phyloP scores from a whole-genome alignment of 2,113 vertebrate species.

The Phrynosoma platyrhinos region DNA sequence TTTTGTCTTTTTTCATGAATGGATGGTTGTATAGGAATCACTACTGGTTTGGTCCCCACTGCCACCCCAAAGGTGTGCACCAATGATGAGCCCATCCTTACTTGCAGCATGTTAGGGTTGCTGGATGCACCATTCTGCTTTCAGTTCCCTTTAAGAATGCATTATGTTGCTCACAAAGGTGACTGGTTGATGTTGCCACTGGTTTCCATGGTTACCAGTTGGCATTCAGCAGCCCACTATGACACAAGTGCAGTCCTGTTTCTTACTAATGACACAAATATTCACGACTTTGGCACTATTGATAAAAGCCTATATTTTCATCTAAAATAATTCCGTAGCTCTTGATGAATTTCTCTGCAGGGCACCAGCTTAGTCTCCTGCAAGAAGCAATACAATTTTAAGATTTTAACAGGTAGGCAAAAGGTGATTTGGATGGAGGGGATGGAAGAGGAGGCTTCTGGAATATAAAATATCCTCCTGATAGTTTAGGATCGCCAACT shows the following conservation, averaged over 20 bases:
- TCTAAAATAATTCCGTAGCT: slow-evolving; percentile 1
- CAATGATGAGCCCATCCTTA: slow-evolving; percentile 4
- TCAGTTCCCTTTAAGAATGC: slow-evolving; percentile 9
- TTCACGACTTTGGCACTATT: slow-evolving; percentile 5
- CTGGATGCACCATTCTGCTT: neutral
- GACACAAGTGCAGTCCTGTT: slow-evolving; percentile 4
- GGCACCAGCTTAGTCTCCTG: neutral
- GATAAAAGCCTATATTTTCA: slow-evolving; percentile 18
- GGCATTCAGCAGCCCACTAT: neutral
- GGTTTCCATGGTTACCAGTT: slow-evolving; percentile 42
- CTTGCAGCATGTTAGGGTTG: neutral
- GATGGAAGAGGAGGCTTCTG: neutral
- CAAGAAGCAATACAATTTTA: neutral
- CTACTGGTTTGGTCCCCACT: neutral
- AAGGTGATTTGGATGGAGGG: neutral
- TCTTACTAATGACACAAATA: slow-evolving; percentile 36
- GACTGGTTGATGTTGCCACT: slow-evolving; percentile 12
- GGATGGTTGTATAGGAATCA: neutral
- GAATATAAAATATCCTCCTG: neutral
- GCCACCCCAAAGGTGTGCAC: neutral
- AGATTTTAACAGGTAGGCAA: neutral
- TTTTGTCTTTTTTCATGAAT: neutral
- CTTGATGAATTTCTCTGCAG: slow-evolving; percentile 17
- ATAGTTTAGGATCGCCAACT: neutral
- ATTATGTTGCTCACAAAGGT: neutral